Percentiles rank a stretch among this genome's conserved stretches.
These are phyloP conservation scores for Ameiurus melas DNA, from an alignment of 2,113 vertebrate genomes.

Conservation along the genomic window DNA sequence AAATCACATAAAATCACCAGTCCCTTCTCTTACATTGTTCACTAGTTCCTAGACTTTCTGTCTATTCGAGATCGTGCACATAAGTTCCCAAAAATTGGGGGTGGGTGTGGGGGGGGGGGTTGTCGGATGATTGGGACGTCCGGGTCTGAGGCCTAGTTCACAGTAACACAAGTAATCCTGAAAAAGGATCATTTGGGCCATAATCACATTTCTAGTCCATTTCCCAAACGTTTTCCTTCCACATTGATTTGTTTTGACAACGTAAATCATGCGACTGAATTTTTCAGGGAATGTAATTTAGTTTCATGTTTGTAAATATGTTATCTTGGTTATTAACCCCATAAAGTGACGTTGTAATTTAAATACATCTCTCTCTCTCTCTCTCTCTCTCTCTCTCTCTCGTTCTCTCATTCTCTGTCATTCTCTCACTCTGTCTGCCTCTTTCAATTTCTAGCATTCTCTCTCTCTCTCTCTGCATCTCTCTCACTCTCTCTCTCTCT, in stretches of 20 bases:
- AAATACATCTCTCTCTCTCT: conserved; percentile 45
- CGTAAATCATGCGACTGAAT: neutral
- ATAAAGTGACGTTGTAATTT: neutral
- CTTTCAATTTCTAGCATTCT: too few species aligned
- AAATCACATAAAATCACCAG: too few species aligned
- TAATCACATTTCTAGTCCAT: neutral
- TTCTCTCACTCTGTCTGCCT: conserved; percentile 36
- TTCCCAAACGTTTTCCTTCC: neutral
- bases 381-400: neutral
- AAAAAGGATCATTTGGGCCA: neutral
- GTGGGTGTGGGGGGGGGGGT: too few species aligned
- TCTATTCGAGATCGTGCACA: too few species aligned
- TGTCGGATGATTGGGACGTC: too few species aligned
- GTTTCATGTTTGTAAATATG: neutral
- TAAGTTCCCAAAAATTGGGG: too few species aligned
- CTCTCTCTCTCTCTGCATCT: too few species aligned
- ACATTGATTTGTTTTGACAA: neutral
- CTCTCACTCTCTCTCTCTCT: too few species aligned
- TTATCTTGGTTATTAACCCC: neutral
- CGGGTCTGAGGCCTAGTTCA: neutral
- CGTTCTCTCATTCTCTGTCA: too few species aligned
- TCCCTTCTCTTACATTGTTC: neutral
- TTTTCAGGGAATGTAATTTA: neutral
- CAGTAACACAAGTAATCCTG: neutral
- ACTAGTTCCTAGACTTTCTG: neutral